Evolutionary conservation across 2,113 vertebrate species (phyloP), one percentile per base, ranked within the genome.

Genomic region (Ammodytes marinus): DNA sequence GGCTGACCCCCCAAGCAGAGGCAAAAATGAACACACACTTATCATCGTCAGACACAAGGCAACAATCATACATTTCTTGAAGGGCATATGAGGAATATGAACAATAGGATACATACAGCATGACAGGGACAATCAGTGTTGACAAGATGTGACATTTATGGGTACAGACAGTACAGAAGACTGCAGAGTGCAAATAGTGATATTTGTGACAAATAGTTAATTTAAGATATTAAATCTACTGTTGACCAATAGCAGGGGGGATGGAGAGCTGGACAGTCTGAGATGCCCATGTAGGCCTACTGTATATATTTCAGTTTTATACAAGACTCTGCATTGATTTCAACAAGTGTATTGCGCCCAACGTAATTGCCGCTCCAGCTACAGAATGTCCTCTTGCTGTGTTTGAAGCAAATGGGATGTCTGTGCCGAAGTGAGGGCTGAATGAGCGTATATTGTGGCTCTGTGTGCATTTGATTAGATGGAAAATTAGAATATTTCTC

Each of bases 401-500:
- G 53, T 12, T 50, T 67, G 39, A 74, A 69, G 68, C 37, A 77
- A 77, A 81, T 69, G 15, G 43, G 54, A 61, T 50, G n/a, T 58
- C 59, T 80, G 67, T 17, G 67, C 39, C 39, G 17, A 64, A 39
- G 11, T 53, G 58, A 58, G n/a, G 40, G 50, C 39, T 45, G 8
- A 69, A 68, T 43, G 11, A 55, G 39, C 4, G 39, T 54, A 27
- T 2, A 14, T 4, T 43, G 74, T 27, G 54, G 46, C 45, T 74
- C 42, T 82, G 69, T 69, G 42, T 70, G 74, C 4, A 17, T 87
- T 58, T 87, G 70, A 90, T 86, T 63, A 69, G 70, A 79, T 7
- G 2, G 73, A 11, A 54, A 74, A 89, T 77, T 66, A 17, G 37
- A 82, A 86, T 74, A 59, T 74, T 88, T 81, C 77, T 82, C 69